Conservation (phyloP, 2,888 invertebrate genomes). For the Acronicta leporina region DNA sequence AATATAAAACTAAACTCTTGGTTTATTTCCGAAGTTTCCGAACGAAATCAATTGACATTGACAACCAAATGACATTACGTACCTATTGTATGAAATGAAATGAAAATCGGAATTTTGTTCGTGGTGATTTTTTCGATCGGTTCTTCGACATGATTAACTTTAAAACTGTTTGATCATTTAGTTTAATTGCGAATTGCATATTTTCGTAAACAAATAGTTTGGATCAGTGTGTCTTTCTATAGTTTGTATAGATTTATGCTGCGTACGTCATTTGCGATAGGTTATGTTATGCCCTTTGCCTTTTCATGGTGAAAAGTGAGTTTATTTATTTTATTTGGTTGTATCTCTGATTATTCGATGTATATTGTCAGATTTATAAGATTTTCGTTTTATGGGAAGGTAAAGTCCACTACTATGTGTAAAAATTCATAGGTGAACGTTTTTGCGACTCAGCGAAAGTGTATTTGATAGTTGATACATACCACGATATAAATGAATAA, state of each 20-base stretch:
- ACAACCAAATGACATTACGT: slow-evolving; percentile 43
- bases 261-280: slow-evolving; percentile 69
- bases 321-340: slow-evolving; percentile 55
- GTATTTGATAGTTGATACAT: too few relatives aligned
- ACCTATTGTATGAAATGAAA: too few relatives aligned
- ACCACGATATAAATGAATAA: slow-evolving; percentile 14
- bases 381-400: slow-evolving; percentile 20
- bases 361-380: slow-evolving; percentile 17
- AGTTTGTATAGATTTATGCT: slow-evolving; percentile 40
- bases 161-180: slow-evolving; percentile 49
- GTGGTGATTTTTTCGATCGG: slow-evolving; percentile 60
- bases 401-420: neutral
- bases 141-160: slow-evolving; percentile 60
- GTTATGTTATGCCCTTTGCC: slow-evolving; percentile 79
- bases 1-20: too few relatives aligned
- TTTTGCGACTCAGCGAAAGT: slow-evolving; percentile 17
- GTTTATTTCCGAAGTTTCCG: slow-evolving; percentile 17
- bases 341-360: slow-evolving; percentile 19
- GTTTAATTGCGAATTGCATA: slow-evolving; percentile 34
- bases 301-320: slow-evolving; percentile 76
- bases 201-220: slow-evolving; percentile 32
- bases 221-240: slow-evolving; percentile 28
- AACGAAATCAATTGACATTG: slow-evolving; percentile 38
- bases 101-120: slow-evolving; percentile 58
- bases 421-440: neutral